phyloP scores from a whole-genome alignment of 2,888 invertebrate genomes.

The Julus scanicus region DNA sequence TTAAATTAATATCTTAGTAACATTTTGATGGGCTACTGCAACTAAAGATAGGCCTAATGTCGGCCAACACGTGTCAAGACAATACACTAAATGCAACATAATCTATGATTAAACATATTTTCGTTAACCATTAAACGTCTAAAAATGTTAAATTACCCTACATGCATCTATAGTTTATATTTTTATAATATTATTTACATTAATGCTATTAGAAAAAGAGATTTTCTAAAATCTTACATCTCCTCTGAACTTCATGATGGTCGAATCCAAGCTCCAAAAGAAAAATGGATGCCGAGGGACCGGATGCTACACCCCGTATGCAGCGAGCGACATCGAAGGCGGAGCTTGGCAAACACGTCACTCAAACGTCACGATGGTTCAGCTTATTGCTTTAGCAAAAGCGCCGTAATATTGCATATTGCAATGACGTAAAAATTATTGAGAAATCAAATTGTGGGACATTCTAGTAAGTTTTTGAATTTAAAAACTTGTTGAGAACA shows the following conservation, averaged over 20 bases:
- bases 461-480: too few species aligned
- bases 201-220: background rate
- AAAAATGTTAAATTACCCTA: background rate
- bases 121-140: background rate
- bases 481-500: too few species aligned
- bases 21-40: background rate
- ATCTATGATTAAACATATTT: background rate
- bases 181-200: background rate
- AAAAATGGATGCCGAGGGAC: background rate
- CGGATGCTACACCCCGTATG: background rate
- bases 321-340: too few species aligned
- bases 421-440: too few species aligned
- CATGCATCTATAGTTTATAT: background rate
- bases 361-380: too few species aligned
- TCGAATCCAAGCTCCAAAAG: background rate
- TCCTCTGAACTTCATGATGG: constrained; percentile 51
- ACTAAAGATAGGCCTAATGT: background rate
- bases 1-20: background rate
- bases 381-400: too few species aligned
- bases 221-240: constrained; percentile 11
- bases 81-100: background rate
- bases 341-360: background rate
- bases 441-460: too few species aligned
- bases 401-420: too few species aligned
- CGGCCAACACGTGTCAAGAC: constrained; percentile 44